phyloP scores from a whole-genome alignment of 1,140 invertebrate species.

The Drosophila novamexicana region DNA sequence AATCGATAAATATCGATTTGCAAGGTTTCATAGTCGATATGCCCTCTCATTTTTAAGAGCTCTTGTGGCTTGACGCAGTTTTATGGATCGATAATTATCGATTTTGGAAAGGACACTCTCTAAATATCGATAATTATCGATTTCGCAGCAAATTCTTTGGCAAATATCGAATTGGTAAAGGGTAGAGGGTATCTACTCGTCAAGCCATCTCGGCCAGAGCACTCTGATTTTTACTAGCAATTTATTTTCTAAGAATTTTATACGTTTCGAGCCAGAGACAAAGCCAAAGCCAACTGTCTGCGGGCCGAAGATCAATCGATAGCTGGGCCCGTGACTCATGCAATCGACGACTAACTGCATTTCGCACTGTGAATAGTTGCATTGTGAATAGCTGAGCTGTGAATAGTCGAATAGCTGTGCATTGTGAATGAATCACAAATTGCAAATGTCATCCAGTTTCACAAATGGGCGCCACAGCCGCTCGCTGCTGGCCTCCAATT shows the following conservation, averaged over 20 bases:
- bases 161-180: too few species aligned
- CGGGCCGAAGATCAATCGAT: constrained; percentile 8
- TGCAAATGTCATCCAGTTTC: not conserved
- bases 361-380: not conserved
- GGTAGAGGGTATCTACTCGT: not conserved
- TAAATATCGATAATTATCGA: too few species aligned
- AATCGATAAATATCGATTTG: not conserved
- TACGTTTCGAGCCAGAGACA: not conserved
- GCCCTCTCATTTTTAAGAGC: too few species aligned
- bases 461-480: not conserved
- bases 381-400: not conserved
- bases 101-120: too few species aligned
- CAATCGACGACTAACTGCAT: not conserved
- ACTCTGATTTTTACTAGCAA: not conserved
- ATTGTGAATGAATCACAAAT: constrained; percentile 24
- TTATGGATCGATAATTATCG: too few species aligned
- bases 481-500: not conserved
- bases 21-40: too few species aligned
- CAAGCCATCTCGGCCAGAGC: not conserved
- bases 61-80: too few species aligned
- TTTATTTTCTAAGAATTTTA: too few species aligned
- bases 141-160: too few species aligned
- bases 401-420: not conserved
- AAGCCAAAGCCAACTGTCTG: constrained; percentile 1
- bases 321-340: constrained; percentile 4